A percentile compares a stretch with the other conserved stretches of the same genome.
phyloP scores from a whole-genome alignment of 2,888 invertebrate species.

The Anoplius nigerrimus region DNA sequence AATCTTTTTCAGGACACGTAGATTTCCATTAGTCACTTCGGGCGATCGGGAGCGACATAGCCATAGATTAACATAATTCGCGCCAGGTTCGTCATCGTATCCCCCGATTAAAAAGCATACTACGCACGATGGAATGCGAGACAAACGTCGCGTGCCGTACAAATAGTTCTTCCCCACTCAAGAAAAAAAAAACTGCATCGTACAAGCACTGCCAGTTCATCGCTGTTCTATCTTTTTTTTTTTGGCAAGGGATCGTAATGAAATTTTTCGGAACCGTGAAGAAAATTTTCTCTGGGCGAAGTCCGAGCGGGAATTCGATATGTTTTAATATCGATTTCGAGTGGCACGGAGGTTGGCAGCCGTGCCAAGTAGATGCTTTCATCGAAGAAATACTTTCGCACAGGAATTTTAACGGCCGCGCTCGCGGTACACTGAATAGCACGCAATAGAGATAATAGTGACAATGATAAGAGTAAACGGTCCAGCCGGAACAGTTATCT shows the following conservation, averaged over 20 bases:
- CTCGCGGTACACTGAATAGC: not conserved
- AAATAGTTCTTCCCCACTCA: constrained; percentile 39
- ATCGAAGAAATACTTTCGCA: too few relatives aligned
- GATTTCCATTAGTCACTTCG: not conserved
- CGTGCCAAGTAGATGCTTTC: too few relatives aligned
- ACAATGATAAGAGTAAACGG: not conserved
- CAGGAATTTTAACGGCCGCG: not conserved
- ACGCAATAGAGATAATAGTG: not conserved
- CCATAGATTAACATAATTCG: constrained; percentile 24
- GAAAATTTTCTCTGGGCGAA: too few relatives aligned
- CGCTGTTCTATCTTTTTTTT: too few relatives aligned
- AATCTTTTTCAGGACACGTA: constrained; percentile 17
- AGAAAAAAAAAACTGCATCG: constrained; percentile 28
- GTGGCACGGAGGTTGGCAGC: too few relatives aligned
- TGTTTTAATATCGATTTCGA: too few relatives aligned
- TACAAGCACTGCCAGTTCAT: constrained; percentile 51
- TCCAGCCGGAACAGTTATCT: too few relatives aligned
- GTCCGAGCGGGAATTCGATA: too few relatives aligned
- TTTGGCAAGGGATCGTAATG: constrained; percentile 1
- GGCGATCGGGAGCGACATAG: not conserved
- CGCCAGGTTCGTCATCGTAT: constrained; percentile 45
- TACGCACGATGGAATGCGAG: too few relatives aligned
- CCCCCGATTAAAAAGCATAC: constrained; percentile 30
- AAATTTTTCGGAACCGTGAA: too few relatives aligned
- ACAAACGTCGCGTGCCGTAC: too few relatives aligned